Base-by-base conservation (phyloP, 1,140 invertebrate species). In the Polypedilum vanderplanki region DNA sequence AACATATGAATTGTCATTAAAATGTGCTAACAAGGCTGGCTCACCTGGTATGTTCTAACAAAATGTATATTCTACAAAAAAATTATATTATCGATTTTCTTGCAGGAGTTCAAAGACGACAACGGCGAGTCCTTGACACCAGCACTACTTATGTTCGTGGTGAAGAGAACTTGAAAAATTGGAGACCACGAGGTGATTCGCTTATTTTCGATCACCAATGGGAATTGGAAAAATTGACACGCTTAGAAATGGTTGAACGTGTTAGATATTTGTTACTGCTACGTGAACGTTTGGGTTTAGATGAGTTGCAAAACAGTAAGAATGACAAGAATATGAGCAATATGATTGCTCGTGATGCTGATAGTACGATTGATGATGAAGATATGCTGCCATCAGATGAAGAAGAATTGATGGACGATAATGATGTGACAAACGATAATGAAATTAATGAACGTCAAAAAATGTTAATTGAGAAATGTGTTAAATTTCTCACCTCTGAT, bases 151-250 rank as follows among this genome's bases (percentile, higher is more conserved):
- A 99, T 83, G 98, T 99, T 0, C 87, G 98, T 75, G 98, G 98
- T 0, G 98, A 99, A 83, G 98, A 99, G 84, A 99, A 99, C 84
- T 86, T 99, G 15, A 93, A 96, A 80, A 97, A 95, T 40, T 99
- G 98, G 98, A 86, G 97, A 77, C 98, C 98, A 10, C 87, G 96
- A 57, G 95, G 96, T 0, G 97, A 99, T 83, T 98, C 95, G 4
- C 88, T 99, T 9, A 98, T 99, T 76, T 97, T 99, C 82, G 98
- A 99, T 82, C 98, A 99, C 83, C 88, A 87, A 85, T 99, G 97
- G 97, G 97, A 99, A 84, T 83, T 99, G 73, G 98, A 99, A 84
- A 99, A 99, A 85, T 87, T 99, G 76, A 96, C 94, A 0, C 88
- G 98, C 75, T 85, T 99, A 12, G 95, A 99, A 84, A 91, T 97